A percentile compares a stretch with the other conserved stretches of the same genome.
Conservation (phyloP, 2,113 vertebrate species). For the Gavialis gangeticus region DNA sequence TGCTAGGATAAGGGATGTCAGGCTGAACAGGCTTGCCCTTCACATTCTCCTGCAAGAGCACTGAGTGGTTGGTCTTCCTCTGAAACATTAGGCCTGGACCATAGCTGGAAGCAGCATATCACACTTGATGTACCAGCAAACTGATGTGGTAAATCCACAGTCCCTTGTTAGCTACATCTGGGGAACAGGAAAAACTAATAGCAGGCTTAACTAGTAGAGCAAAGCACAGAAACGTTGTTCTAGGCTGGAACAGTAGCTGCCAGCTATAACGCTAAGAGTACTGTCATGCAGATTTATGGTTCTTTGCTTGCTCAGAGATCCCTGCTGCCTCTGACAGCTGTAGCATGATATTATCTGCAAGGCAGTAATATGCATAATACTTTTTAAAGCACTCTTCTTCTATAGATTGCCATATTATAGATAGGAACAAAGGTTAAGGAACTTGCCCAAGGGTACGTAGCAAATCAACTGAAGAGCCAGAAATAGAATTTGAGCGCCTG, state of each 20-base stretch:
- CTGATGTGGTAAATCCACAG: background rate
- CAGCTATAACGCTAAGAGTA: background rate
- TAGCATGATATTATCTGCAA: background rate
- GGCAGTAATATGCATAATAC: conserved; percentile 2
- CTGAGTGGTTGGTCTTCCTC: accelerated
- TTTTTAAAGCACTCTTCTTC: background rate
- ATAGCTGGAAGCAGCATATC: background rate
- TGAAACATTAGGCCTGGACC: background rate
- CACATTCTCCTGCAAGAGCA: accelerated
- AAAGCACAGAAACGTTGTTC: background rate
- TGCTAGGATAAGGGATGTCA: background rate
- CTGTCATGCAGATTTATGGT: conserved; percentile 11
- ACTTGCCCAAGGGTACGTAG: background rate
- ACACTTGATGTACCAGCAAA: background rate
- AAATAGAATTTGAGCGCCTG: background rate
- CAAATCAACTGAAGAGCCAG: background rate
- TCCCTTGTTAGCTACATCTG: background rate
- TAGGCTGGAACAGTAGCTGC: background rate
- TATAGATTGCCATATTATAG: background rate
- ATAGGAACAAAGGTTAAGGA: background rate
- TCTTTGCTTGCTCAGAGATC: conserved; percentile 20
- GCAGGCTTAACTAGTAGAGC: conserved; percentile 30
- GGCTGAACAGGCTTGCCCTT: background rate
- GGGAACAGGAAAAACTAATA: background rate
- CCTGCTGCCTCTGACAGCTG: conserved; percentile 34